These are phyloP conservation scores for Palaemon carinicauda DNA, from an alignment of 1,140 invertebrate species.

Conservation along the genomic window DNA sequence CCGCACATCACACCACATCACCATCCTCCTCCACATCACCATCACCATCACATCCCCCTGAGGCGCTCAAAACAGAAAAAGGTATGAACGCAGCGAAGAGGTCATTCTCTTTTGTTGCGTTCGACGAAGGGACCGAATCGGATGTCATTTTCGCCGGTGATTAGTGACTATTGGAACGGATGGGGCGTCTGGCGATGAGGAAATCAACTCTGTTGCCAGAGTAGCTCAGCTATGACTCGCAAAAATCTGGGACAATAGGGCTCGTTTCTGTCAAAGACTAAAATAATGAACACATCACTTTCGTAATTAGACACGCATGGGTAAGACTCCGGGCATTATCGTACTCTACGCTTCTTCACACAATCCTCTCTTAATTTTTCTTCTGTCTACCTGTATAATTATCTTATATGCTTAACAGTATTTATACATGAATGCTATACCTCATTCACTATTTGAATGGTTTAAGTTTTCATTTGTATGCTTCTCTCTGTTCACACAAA, in stretches of 20 bases:
- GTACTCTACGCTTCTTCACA: not conserved
- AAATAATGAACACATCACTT: not conserved
- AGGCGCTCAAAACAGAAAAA: too few relatives aligned
- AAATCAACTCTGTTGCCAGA: not conserved
- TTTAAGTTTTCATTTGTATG: not conserved
- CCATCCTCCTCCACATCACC: too few relatives aligned
- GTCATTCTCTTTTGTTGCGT: not conserved
- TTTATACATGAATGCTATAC: too few relatives aligned
- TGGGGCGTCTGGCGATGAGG: not conserved
- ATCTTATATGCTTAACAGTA: too few relatives aligned
- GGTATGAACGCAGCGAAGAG: not conserved
- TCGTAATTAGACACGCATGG: not conserved
- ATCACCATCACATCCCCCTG: too few relatives aligned
- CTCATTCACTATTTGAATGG: too few relatives aligned
- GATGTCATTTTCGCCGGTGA: not conserved
- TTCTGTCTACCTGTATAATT: too few relatives aligned
- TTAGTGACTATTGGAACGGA: not conserved
- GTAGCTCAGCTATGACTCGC: not conserved
- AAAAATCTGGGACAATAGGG: not conserved
- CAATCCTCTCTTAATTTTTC: not conserved
- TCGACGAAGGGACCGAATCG: not conserved
- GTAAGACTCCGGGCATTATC: not conserved
- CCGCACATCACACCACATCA: too few relatives aligned
- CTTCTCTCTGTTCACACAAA: not conserved
- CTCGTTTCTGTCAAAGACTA: conserved; percentile 3